These are phyloP conservation scores for Paelopatides confundens DNA, from an alignment of 53 echinoderm and acorn worm genomes.

Conservation along the genomic window DNA sequence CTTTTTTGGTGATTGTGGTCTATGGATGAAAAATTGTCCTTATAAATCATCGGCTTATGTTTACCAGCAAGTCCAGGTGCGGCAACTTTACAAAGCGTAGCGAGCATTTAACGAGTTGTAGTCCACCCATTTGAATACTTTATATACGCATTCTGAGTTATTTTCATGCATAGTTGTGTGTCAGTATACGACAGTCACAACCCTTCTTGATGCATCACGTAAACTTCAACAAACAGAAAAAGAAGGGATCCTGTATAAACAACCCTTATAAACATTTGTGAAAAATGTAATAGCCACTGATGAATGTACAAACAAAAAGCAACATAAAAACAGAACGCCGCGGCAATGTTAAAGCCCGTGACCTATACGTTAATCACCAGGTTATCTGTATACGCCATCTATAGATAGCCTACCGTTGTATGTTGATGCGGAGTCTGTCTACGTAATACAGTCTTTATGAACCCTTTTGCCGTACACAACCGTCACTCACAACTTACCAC, in stretches of 20 bases:
- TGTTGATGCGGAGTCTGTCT: too few species aligned
- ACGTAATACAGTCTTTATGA: too few species aligned
- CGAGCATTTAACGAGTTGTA: neutral
- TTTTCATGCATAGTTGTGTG: neutral
- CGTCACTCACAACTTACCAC: neutral
- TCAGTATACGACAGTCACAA: neutral
- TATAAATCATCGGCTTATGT: neutral
- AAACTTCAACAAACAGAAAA: neutral
- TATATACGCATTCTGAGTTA: neutral
- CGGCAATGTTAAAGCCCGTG: neutral
- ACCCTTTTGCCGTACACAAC: too few species aligned
- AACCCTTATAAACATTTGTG: neutral
- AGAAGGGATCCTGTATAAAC: neutral
- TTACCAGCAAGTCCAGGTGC: neutral
- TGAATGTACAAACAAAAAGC: neutral
- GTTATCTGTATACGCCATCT: neutral
- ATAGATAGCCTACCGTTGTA: too few species aligned
- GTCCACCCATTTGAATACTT: neutral
- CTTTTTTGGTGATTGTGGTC: neutral
- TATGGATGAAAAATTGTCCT: neutral
- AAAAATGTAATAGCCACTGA: neutral
- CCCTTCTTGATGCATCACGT: neutral
- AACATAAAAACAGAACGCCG: neutral
- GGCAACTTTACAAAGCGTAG: neutral
- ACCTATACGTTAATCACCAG: neutral